These are phyloP conservation scores for Apteryx mantelli DNA, from an alignment of 2,113 vertebrate species.

Conservation along the genomic window DNA sequence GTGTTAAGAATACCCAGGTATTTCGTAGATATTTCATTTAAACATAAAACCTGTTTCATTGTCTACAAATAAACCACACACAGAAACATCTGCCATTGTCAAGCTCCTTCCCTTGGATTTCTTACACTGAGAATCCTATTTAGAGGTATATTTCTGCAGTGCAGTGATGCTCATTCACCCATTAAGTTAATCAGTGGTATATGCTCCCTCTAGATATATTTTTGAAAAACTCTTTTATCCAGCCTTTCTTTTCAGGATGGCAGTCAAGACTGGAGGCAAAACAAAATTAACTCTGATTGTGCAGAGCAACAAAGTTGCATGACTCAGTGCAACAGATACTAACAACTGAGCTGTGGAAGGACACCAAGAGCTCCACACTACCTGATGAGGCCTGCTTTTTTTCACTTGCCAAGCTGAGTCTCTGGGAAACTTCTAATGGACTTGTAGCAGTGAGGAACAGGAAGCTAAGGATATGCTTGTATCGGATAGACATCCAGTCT, in stretches of 20 bases:
- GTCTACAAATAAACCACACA: not conserved
- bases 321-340: not conserved
- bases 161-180: slow-evolving; percentile 10
- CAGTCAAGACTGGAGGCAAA: slow-evolving; percentile 20
- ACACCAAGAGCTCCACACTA: not conserved
- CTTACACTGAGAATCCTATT: not conserved
- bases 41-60: not conserved
- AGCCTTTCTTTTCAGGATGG: slow-evolving; percentile 8
- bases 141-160: not conserved
- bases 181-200: slow-evolving; percentile 44
- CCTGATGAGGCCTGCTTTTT: not conserved
- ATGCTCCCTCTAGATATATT: not conserved
- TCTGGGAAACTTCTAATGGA: not conserved
- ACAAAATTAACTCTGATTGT: slow-evolving; percentile 18
- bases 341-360: not conserved
- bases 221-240: slow-evolving; percentile 3
- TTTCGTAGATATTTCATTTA: not conserved
- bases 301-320: not conserved
- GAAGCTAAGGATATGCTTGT: not conserved
- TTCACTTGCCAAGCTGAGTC: not conserved
- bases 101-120: not conserved
- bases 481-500: not conserved
- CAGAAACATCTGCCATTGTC: not conserved
- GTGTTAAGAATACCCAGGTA: not conserved
- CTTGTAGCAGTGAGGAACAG: not conserved